Percentiles rank a stretch among this genome's conserved stretches.
These are phyloP conservation scores for Thamnophis elegans DNA, from an alignment of 2,797 vertebrate genomes.

Conservation along the genomic window DNA sequence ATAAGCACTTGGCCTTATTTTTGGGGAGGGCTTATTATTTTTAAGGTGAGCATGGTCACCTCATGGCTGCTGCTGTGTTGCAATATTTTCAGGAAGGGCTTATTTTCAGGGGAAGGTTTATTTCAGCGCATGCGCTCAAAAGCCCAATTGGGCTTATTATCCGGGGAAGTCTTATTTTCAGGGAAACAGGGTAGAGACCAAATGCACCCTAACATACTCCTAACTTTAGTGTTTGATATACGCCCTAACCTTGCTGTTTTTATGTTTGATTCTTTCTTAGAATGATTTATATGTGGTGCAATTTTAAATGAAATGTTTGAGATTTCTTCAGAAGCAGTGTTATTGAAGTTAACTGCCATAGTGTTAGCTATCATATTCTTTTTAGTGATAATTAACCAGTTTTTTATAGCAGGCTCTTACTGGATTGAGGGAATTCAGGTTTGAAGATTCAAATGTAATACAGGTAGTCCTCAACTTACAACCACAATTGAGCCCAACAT, in stretches of 20 bases:
- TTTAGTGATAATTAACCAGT: neutral
- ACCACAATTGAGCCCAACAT: neutral
- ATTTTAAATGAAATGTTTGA: neutral
- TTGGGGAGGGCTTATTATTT: too few species aligned
- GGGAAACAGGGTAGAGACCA: too few species aligned
- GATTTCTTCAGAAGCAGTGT: neutral
- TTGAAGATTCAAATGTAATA: neutral
- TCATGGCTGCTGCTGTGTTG: too few species aligned
- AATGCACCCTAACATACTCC: neutral
- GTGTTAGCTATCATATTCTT: neutral
- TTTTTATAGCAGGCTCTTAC: neutral
- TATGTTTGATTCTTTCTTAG: neutral
- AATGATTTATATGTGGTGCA: neutral
- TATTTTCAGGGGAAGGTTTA: too few species aligned
- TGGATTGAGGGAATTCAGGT: neutral
- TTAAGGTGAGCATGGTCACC: too few species aligned
- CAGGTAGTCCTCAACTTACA: neutral
- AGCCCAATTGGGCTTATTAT: too few species aligned
- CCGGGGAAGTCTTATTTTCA: too few species aligned
- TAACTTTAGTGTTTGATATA: neutral
- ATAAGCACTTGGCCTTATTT: too few species aligned
- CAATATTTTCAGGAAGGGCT: too few species aligned
- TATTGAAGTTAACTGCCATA: neutral
- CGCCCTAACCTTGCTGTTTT: neutral
- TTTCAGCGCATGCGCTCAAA: too few species aligned